Evolutionary conservation across 2,888 invertebrate species (phyloP), one percentile per base, ranked within the genome.

Genomic region (Papilio elwesi): DNA sequence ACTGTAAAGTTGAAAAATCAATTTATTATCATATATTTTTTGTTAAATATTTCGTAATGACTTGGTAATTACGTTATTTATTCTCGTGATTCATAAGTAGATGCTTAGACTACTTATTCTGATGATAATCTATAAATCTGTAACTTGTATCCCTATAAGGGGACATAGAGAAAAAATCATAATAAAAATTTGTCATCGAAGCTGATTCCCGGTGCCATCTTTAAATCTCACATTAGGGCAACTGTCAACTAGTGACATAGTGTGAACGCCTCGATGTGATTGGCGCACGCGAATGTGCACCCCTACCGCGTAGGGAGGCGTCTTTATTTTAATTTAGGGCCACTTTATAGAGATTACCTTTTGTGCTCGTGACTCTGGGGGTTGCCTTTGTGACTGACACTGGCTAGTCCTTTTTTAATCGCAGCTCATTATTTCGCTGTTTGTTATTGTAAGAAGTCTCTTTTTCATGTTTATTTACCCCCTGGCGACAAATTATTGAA

Each of bases 261-360:
- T 78, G 74, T 36, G 67, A 77, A 79, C 62, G 76, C 75, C 43
- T 80, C 69, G 75, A 70, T 78, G 75, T 82, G 81, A 91, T 91
- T 92, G 92, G 91, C 78, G 71, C 75, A 66, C 71, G 74, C 65
- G 68, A 70, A 70, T 67, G 68, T 66, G 81, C 78, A 70, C 77
- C 80, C 71, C 78, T 78, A 78, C 80, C 75, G 83, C 74, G 81
- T 81, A 81, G 86, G 87, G 86, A 83, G 85, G 84, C 79, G 80
- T 82, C 77, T 84, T 86, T 82, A 83, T 85, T 85, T 86, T 87
- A 85, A 87, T 87, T 89, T 86, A 81, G 86, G 85, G 85, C 87
- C 87, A 90, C 88, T 90, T 94, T 90, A 90, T 88, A 87, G 88
- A 90, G 92, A 94, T 94, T 91, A 90, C 89, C 90, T 87, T 87